These are phyloP conservation scores for Zoanthus sociatus DNA, from an alignment of 92 coral and sea anemone species.

Conservation along the genomic window DNA sequence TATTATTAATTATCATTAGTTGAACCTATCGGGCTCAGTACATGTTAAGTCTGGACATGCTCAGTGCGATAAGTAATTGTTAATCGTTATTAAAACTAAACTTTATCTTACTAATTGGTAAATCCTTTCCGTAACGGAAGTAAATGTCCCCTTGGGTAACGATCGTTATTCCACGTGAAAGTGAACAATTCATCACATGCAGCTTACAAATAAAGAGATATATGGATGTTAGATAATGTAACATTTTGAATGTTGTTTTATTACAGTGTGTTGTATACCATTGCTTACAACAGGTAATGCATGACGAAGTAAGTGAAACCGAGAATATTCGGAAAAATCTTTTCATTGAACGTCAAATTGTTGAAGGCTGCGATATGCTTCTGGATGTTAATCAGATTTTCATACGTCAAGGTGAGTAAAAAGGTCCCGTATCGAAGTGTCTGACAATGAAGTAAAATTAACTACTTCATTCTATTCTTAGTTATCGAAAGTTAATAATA, in stretches of 20 bases:
- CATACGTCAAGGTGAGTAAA: conserved; percentile 88
- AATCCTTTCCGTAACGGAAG: too few relatives aligned
- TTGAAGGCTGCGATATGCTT: conserved; percentile 95
- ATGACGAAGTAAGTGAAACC: conserved; percentile 99
- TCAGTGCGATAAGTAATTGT: background rate
- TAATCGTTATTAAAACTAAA: background rate
- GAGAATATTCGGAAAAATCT: conserved; percentile 97
- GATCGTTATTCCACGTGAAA: background rate
- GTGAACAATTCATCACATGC: background rate
- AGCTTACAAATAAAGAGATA: background rate
- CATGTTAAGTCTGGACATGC: background rate
- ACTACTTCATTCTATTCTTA: too few relatives aligned
- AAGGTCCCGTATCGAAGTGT: background rate
- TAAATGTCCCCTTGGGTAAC: too few relatives aligned
- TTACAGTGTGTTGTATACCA: background rate
- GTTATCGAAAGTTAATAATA: too few relatives aligned
- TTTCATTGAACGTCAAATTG: conserved; percentile 96
- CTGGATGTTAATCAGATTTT: conserved; percentile 98
- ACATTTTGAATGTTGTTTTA: background rate
- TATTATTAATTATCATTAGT: background rate
- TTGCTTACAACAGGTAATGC: conserved; percentile 82
- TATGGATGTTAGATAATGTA: background rate
- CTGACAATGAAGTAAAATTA: background rate
- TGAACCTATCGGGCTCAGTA: background rate
- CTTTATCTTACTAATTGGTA: too few relatives aligned